Evolutionary conservation across 2,888 invertebrate genomes (phyloP).

Genomic region (Drosophila seclusa): DNA sequence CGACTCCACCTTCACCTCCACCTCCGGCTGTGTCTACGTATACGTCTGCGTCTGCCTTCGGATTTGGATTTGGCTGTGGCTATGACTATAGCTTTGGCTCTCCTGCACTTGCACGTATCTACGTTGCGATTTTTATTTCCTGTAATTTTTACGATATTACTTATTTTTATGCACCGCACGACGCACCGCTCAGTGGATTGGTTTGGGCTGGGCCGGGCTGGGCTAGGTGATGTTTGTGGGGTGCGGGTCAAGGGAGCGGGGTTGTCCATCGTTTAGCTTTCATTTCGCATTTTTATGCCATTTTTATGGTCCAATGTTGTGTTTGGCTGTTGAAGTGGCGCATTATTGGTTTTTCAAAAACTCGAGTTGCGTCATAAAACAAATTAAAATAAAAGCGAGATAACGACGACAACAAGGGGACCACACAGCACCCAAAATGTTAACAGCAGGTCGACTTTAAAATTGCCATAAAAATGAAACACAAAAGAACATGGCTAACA

Average conservation of each 20-base stretch:
- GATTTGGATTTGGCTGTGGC: constrained; percentile 2
- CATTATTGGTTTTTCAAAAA: constrained; percentile 74
- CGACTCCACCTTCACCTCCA: constrained; percentile 9
- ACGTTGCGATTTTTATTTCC: constrained; percentile 77
- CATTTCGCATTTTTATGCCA: constrained; percentile 73
- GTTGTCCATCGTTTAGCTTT: constrained; percentile 65
- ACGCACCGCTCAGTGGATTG: constrained; percentile 38
- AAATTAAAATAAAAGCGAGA: constrained; percentile 62
- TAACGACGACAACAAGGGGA: background rate
- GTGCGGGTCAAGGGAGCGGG: constrained; percentile 41
- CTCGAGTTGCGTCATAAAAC: constrained; percentile 55
- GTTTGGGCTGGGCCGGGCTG: constrained; percentile 1
- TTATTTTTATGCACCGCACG: constrained; percentile 78
- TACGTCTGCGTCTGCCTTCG: background rate
- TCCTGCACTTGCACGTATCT: constrained; percentile 74
- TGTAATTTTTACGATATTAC: constrained; percentile 80
- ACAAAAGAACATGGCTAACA: constrained; percentile 2
- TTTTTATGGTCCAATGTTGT: constrained; percentile 64
- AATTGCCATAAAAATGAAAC: constrained; percentile 1
- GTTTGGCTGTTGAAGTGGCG: constrained; percentile 46
- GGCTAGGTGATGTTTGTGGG: constrained; percentile 4
- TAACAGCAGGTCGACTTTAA: constrained; percentile 22
- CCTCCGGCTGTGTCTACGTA: background rate
- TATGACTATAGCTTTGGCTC: constrained; percentile 29
- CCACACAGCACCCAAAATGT: constrained; percentile 3